Evolutionary conservation across 2,797 vertebrate species (phyloP), one percentile per base, ranked within the genome.

Genomic region (Champsocephalus esox): DNA sequence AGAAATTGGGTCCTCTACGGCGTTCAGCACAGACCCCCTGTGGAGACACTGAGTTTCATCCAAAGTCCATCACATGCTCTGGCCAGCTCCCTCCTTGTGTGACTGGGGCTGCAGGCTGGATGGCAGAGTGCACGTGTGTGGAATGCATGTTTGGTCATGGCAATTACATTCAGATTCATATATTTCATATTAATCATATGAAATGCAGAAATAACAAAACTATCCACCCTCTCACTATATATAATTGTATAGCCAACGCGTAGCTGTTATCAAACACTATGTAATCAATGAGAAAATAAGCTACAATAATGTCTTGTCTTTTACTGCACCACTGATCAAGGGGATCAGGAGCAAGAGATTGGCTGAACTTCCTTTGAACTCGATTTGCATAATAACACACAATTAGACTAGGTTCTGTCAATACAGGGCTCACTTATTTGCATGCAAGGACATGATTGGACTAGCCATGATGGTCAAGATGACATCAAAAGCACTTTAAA

Each of bases 61-160:
- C 92, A 92, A 90, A 92, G 90, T 92, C 88, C 91, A 92, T 75
- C 84, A 79, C 82, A 88, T 77, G 82, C 64, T 72, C 77, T 70
- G 80, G 77, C 85, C 90, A 86, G 70, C 69, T 80, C 57, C 17
- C 79, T 85, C 21, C 9, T 86, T 69, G 84, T 70, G 65, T 66
- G 69, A 78, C 63, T 49, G 61, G 70, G 75, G 32, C 77, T 70
- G 64, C 50, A 19, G 81, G 12, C 75, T 75, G 60, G 66, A 63
- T 76, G 69, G 74, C 48, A 50, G 2, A 4, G n/a, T 48, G 24
- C 32, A 24, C 5, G 48, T 50, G 44, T 49, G 38, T 70, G 49
- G 3, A 54, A 62, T 62, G 11, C 12, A 28, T 72, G 21, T 60
- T 72, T 71, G 66, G 21, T 64, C 24, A 58, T 41, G 57, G 14